Percentiles rank a stretch among this genome's conserved stretches.
phyloP scores from a whole-genome alignment of 2,113 vertebrate species.

The Strigops habroptila region DNA sequence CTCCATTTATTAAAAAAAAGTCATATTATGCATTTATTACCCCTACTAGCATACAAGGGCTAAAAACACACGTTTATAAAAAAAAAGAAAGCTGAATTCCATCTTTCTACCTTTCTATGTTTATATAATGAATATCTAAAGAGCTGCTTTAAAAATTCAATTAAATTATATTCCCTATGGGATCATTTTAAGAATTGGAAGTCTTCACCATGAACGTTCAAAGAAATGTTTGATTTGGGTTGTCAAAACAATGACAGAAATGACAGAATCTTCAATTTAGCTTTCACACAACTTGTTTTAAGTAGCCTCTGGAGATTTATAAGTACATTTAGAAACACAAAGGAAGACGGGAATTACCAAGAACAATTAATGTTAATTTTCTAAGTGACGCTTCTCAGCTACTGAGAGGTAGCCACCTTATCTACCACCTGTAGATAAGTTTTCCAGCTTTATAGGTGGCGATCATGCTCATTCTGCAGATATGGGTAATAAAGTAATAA shows the following conservation, averaged over 20 bases:
- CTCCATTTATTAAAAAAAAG: background rate
- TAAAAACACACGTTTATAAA: accelerated
- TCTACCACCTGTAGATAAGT: background rate
- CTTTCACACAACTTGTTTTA: background rate
- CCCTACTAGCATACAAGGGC: background rate
- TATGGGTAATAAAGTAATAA: background rate
- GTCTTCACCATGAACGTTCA: background rate
- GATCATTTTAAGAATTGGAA: background rate
- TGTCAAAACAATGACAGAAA: background rate
- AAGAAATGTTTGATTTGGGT: background rate
- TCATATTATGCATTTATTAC: background rate
- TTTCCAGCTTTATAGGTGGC: background rate
- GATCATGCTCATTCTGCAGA: background rate
- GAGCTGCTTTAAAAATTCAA: background rate
- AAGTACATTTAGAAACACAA: background rate
- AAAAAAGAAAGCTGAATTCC: background rate
- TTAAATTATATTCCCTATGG: background rate
- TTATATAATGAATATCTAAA: background rate
- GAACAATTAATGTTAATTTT: background rate
- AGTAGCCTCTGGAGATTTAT: background rate
- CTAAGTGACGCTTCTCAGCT: background rate
- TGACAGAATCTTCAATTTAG: background rate
- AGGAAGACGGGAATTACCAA: background rate
- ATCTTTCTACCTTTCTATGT: background rate
- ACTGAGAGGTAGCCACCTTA: background rate